These are phyloP conservation scores for Acheta domesticus DNA, from an alignment of 2,888 invertebrate species.

Conservation along the genomic window DNA sequence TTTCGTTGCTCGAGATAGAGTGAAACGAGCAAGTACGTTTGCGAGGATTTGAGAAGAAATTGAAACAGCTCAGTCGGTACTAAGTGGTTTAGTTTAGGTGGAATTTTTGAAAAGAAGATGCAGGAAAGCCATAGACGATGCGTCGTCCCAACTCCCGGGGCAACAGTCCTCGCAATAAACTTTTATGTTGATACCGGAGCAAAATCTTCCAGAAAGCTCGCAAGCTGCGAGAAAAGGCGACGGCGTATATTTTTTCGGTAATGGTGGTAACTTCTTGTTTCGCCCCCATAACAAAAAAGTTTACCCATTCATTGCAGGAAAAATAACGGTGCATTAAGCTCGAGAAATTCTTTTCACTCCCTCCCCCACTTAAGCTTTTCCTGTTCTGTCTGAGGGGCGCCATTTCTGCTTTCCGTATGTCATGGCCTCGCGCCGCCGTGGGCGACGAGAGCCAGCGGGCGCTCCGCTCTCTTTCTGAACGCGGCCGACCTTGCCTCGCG, in stretches of 20 bases:
- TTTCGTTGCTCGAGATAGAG: neutral
- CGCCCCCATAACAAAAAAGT: constrained; percentile 2
- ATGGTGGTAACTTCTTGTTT: constrained; percentile 6
- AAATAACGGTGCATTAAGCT: constrained; percentile 1
- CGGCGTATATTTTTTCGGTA: neutral
- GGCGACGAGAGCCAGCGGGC: no score
- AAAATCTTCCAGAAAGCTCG: constrained; percentile 6
- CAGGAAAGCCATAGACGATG: neutral
- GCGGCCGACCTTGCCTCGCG: no score
- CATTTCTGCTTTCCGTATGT: no score
- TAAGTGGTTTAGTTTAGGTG: constrained; percentile 10
- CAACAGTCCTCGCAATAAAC: neutral
- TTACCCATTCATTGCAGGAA: neutral
- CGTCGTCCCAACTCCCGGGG: neutral
- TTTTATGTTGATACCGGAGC: constrained; percentile 1
- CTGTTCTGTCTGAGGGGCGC: neutral
- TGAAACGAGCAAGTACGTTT: neutral
- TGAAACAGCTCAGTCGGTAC: constrained; percentile 11
- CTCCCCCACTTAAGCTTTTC: neutral
- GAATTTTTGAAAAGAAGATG: neutral
- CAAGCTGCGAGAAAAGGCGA: neutral
- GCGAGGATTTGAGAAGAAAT: neutral
- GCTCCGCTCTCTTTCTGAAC: no score
- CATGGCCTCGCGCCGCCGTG: no score
- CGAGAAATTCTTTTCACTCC: neutral